Base-by-base conservation (phyloP, 2,113 vertebrate species). In the Paratilapia polleni region DNA sequence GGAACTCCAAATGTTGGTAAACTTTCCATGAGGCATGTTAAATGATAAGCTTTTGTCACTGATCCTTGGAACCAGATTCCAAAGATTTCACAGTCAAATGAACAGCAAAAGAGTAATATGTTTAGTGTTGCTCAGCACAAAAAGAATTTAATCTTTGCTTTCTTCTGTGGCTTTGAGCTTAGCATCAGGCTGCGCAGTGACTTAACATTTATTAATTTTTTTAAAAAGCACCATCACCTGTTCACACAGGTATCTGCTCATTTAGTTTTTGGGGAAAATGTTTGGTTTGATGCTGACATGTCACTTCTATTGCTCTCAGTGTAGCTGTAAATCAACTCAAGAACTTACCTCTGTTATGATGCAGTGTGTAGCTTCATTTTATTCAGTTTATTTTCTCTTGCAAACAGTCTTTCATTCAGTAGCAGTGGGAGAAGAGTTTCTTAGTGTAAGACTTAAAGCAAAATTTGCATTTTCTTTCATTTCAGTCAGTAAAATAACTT, bases 11-110 rank as follows among this genome's bases (percentile, higher is more conserved):
- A 26, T 68, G 24, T 77, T 59, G 22, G 49, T 47, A 58, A 81
- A 79, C 54, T n/a, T 73, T 77, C 17, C 5, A 2, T 15, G 20
- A 82, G 26, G 41, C 2, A 11, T 47, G 22, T 49, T 92, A 36
- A 74, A 92, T 92, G 91, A 84, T 38, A 24, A 95, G 95, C 94
- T 94, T 95, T 93, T 91, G 94, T 95, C 90, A 89, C 94, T 95
- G 92, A 91, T 92, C 89, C 94, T 96, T 97, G 94, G 93, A 96
- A 96, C 95, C 94, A 96, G 96, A 96, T 97, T 96, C 95, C 95
- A 95, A 96, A 96, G 97, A 98, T 98, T 99, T 98, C 97, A 97
- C 97, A 98, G 96, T 97, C 96, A 98, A 97, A 96, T 97, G 98
- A 97, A 94, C 97, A 97, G 96, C 97, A 98, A 98, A 97, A 95